Evolutionary conservation across 2,888 invertebrate genomes (phyloP).

Genomic region (Lithodes maja): DNA sequence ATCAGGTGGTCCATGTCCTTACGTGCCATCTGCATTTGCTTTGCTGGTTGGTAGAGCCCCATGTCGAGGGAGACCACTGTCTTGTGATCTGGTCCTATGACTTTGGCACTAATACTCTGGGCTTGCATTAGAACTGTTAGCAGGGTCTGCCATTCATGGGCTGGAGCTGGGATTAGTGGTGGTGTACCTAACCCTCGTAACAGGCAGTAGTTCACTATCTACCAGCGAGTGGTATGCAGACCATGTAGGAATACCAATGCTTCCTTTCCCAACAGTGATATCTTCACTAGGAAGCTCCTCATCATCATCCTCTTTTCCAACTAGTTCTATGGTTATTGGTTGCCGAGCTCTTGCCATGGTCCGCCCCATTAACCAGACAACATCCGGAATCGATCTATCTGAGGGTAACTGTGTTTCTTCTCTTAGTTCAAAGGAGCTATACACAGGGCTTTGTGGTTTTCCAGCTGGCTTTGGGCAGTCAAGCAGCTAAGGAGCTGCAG

Average conservation of each 20-base stretch:
- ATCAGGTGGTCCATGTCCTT: constrained; percentile 2
- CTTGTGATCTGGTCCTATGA: neutral
- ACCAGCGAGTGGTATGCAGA: neutral
- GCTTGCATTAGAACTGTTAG: constrained; percentile 8
- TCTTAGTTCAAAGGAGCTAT: neutral
- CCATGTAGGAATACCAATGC: neutral
- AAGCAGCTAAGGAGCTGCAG: neutral
- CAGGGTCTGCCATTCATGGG: neutral
- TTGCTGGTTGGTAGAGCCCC: neutral
- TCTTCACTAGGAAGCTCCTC: neutral
- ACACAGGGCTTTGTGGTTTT: neutral
- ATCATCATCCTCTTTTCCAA: no score
- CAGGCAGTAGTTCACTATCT: neutral
- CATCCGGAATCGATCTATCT: neutral
- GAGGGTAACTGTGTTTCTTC: neutral
- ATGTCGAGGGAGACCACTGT: constrained; percentile 14
- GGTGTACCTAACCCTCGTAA: neutral
- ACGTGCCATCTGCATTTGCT: constrained; percentile 1
- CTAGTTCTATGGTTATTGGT: neutral
- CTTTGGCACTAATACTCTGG: neutral
- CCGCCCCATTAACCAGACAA: neutral
- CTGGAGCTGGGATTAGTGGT: neutral
- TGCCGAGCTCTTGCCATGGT: neutral
- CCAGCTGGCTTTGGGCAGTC: constrained; percentile 21
- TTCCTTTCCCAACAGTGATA: neutral